Evolutionary conservation across 2,113 vertebrate genomes (phyloP).

Genomic region (Varanus salvator): DNA sequence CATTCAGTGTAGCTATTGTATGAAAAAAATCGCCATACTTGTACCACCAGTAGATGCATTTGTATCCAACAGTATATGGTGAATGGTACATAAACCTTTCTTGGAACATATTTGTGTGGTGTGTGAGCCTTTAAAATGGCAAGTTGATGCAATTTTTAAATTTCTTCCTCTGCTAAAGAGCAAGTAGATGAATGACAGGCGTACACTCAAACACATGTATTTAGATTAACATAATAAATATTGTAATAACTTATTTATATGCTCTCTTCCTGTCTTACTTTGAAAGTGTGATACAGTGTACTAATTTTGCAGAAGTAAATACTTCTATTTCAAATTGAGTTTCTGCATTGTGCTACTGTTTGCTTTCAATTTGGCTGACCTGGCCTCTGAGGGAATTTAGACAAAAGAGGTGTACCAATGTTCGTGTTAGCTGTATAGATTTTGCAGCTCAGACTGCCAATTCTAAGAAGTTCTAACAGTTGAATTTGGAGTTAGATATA

Average conservation of each 20-base stretch:
- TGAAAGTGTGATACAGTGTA: neutral
- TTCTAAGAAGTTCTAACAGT: conserved; percentile 8
- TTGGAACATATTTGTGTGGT: neutral
- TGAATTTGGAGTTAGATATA: neutral
- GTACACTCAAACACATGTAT: neutral
- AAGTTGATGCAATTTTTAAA: neutral
- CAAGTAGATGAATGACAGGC: neutral
- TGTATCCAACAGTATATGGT: neutral
- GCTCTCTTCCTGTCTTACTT: neutral
- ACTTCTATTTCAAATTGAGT: neutral
- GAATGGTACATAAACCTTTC: neutral
- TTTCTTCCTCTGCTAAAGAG: neutral
- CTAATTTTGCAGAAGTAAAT: neutral
- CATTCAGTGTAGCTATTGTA: neutral
- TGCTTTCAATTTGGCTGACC: conserved; percentile 9
- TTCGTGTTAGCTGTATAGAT: neutral
- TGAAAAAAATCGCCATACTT: neutral
- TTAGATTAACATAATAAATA: neutral
- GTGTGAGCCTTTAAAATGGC: neutral
- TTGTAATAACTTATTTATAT: neutral
- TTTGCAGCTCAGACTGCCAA: neutral
- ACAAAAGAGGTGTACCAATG: conserved; percentile 23
- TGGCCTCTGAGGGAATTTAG: conserved; percentile 36
- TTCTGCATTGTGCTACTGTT: conserved; percentile 19
- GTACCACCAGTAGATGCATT: neutral